Evolutionary conservation across 2,113 vertebrate species (phyloP).

Genomic region (Centrocercus urophasianus): DNA sequence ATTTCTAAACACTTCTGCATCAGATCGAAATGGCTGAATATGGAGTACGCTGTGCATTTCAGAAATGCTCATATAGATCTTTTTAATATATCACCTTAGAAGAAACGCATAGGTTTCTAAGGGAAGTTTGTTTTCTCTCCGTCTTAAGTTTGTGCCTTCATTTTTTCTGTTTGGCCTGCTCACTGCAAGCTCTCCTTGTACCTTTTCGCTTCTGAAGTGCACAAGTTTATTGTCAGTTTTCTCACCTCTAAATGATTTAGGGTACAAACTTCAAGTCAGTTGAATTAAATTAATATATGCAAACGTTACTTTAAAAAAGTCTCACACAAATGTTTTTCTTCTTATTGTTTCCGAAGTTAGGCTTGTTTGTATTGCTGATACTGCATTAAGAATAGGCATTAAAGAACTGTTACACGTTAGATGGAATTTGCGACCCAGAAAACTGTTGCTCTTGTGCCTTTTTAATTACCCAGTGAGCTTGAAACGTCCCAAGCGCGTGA

Average conservation of each 20-base stretch:
- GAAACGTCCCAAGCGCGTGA: background rate
- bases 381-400: background rate
- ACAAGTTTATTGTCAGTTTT: constrained; percentile 4
- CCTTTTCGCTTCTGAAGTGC: constrained; percentile 14
- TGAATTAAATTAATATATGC: background rate
- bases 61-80: background rate
- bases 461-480: background rate
- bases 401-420: background rate
- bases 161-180: background rate
- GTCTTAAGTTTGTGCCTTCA: background rate
- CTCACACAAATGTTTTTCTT: background rate
- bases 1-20: background rate
- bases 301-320: background rate
- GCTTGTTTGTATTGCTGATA: background rate
- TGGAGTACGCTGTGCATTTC: background rate
- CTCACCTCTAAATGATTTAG: constrained; percentile 20
- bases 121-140: background rate
- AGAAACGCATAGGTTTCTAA: background rate
- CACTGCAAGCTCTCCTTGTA: background rate
- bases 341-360: background rate
- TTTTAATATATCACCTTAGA: background rate
- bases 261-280: background rate
- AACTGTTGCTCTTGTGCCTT: background rate
- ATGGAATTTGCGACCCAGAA: background rate
- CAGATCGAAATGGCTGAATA: background rate